A percentile compares a stretch with the other conserved stretches of the same genome.
phyloP scores from a whole-genome alignment of 2,888 invertebrate species.

The Heliconius ismenius region DNA sequence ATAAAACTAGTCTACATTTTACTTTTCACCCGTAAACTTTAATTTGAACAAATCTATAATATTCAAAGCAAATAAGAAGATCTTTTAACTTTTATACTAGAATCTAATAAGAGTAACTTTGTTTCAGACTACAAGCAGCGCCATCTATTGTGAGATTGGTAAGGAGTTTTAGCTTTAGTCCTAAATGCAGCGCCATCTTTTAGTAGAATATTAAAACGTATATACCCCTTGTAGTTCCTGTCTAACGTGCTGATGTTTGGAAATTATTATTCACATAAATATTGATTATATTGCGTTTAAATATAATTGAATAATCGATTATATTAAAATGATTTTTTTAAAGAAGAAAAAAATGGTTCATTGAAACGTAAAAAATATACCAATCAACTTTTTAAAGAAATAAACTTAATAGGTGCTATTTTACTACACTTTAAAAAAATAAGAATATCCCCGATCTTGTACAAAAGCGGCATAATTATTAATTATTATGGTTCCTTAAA shows the following conservation, averaged over 20 bases:
- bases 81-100: not conserved
- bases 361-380: too few species aligned
- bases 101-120: slow-evolving; percentile 39
- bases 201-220: not conserved
- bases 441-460: not conserved
- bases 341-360: too few species aligned
- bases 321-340: too few species aligned
- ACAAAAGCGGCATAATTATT: not conserved
- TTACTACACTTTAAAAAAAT: too few species aligned
- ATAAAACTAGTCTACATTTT: not conserved
- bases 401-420: too few species aligned
- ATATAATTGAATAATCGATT: too few species aligned
- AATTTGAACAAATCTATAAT: not conserved
- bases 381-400: too few species aligned
- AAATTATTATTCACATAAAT: too few species aligned
- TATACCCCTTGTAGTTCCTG: slow-evolving; percentile 8
- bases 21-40: not conserved
- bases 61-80: not conserved
- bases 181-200: slow-evolving; percentile 40
- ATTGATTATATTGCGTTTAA: too few species aligned
- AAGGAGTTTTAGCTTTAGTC: slow-evolving; percentile 21
- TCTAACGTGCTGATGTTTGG: not conserved
- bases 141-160: slow-evolving; percentile 54
- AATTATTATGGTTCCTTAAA: too few species aligned
- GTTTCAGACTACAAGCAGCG: slow-evolving; percentile 46